Base-by-base conservation (phyloP, 2,888 invertebrate species). In the Rotaria socialis region DNA sequence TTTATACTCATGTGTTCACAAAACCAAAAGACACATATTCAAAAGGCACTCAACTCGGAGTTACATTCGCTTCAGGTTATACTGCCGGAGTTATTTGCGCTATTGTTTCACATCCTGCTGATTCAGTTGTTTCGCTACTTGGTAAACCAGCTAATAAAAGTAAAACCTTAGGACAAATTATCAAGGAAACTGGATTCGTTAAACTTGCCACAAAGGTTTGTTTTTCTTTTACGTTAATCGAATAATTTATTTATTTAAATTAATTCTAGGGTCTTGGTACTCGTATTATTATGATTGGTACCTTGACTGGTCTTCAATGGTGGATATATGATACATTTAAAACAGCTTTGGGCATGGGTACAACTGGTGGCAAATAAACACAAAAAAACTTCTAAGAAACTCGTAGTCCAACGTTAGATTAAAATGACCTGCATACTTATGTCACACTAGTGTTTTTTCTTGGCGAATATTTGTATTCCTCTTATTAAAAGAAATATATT, bases 141-240 rank as follows among this genome's bases (percentile, higher is more conserved):
- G 75, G 75, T n/a, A 75, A 75, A 75, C 75, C 75, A 5, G 75
- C 75, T 47, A 75, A 75, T 75, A 75, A 75, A 43, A 43, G 75
- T 22, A 75, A 75, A 47, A 75, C 24, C 11, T 11, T 75, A 75
- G 75, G 75, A 43, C 75, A 75, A 75, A 75, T 75, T 47, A 75
- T 75, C 10, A 75, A 47, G 43, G 75, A 75, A 47, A 75, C 75
- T 24, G 75, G 75, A 10, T 75, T 75, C 16, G 75, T 24, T n/a
- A 75, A 75, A 75, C 75, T 75, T 75, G 75, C 75, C 22, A 75
- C 75, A 4, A 75, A 75, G 75, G 75, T 75, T 75, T 47, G 75
- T 75, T 43, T 3, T 16, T 10, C 22, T 10, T 22, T 43, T 10
- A 35, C 7, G 7, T 10, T 7, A 10, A 10, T 74, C 41, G 41